These are phyloP conservation scores for Campoletis raptor DNA, from an alignment of 2,888 invertebrate genomes.

Conservation along the genomic window DNA sequence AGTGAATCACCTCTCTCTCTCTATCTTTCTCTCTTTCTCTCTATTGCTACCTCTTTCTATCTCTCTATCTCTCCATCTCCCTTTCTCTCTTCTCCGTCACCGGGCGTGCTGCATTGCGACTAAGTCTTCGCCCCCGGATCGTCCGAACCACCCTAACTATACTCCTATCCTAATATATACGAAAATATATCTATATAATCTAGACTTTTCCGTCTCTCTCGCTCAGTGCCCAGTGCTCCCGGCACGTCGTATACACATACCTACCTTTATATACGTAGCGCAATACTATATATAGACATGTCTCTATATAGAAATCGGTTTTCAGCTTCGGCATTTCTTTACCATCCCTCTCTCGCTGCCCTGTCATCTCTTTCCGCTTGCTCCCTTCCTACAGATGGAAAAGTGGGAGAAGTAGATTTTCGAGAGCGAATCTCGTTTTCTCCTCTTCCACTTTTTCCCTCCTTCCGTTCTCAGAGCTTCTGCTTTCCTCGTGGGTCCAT, in stretches of 20 bases:
- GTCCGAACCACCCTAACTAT: slow-evolving; percentile 38
- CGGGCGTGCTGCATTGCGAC: slow-evolving; percentile 69
- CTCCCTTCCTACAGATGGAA: neutral
- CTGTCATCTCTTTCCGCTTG: slow-evolving; percentile 35
- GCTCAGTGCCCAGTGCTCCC: slow-evolving; percentile 54
- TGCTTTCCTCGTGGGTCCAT: slow-evolving; percentile 8
- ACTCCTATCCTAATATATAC: slow-evolving; percentile 15
- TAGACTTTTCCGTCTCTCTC: neutral
- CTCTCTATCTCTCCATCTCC: neutral
- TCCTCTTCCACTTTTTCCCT: slow-evolving; percentile 21
- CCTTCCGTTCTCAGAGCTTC: slow-evolving; percentile 11
- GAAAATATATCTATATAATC: neutral
- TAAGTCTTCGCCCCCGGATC: slow-evolving; percentile 58
- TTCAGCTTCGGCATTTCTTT: slow-evolving; percentile 1
- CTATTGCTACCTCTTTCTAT: neutral
- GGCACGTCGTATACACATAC: slow-evolving; percentile 23
- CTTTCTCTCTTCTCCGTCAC: slow-evolving; percentile 30
- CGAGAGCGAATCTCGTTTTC: slow-evolving; percentile 33
- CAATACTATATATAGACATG: slow-evolving; percentile 3
- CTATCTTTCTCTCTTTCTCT: slow-evolving; percentile 5
- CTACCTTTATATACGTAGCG: neutral
- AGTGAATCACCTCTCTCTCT: slow-evolving; percentile 48
- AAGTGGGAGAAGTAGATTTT: slow-evolving; percentile 3
- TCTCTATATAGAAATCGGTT: slow-evolving; percentile 9
- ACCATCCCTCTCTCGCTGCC: slow-evolving; percentile 5